These are phyloP conservation scores for Telenomus remus DNA, from an alignment of 1,140 invertebrate genomes.

Conservation along the genomic window DNA sequence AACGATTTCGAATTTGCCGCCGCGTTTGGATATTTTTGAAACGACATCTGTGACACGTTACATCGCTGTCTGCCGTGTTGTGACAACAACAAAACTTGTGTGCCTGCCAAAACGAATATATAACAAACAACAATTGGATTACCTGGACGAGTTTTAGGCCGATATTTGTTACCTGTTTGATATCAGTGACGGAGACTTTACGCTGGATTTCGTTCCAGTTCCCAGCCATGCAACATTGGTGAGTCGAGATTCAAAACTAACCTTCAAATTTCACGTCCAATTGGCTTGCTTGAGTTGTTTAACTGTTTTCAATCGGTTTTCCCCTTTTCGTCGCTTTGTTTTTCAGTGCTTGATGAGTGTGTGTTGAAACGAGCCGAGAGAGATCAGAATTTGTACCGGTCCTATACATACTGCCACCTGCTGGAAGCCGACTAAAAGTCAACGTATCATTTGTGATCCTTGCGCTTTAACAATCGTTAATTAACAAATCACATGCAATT, in stretches of 20 bases:
- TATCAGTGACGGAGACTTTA: too few species aligned
- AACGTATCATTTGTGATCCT: neutral
- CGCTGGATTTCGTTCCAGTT: too few species aligned
- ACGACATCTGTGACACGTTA: constrained; percentile 21
- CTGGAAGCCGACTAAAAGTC: constrained; percentile 14
- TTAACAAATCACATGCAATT: too few species aligned
- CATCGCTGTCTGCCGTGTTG: constrained; percentile 15
- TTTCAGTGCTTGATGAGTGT: neutral
- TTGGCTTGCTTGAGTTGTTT: too few species aligned
- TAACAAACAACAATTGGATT: too few species aligned
- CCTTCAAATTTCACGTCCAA: too few species aligned
- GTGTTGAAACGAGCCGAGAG: neutral
- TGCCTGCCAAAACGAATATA: constrained; percentile 8
- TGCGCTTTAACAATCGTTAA: neutral
- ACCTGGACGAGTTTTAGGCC: too few species aligned
- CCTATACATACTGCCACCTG: constrained; percentile 18
- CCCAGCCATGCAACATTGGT: too few species aligned
- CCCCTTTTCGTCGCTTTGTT: too few species aligned
- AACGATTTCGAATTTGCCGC: constrained; percentile 17
- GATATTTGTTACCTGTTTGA: neutral
- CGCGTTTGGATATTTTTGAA: constrained; percentile 15
- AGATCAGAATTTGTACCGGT: neutral
- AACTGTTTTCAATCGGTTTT: too few species aligned
- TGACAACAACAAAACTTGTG: neutral
- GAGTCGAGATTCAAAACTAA: too few species aligned